Evolutionary conservation across 1,140 invertebrate genomes (phyloP), one percentile per base, ranked within the genome.

Genomic region (Harpegnathos saltator): DNA sequence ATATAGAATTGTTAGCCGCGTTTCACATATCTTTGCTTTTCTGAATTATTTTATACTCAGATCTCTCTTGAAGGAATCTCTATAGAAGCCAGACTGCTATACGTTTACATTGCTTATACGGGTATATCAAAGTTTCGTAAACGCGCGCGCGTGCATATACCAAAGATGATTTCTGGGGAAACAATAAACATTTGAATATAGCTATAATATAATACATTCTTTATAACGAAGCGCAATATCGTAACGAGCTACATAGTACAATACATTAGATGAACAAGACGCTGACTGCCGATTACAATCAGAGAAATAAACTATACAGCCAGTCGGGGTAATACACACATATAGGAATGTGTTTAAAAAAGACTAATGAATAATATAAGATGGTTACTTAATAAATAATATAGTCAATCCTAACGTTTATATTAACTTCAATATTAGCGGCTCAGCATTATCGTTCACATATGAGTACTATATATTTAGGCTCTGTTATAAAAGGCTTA

Each of bases 401-500:
- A 38, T 26, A 44, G 52, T 56, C 29, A 58, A 63, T 54, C 73
- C 56, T 75, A 73, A 26, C 66, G 65, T 78, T 65, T 88, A 84
- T 56, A 17, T 85, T 66, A 71, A 71, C 29, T 26, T 81, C 29
- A 56, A 83, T 82, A 68, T 88, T 77, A 74, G 50, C 82, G 87
- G 78, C 66, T 78, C 44, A n/a, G 72, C 15, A 63, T 52, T 80
- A 80, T 71, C 71, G 65, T 78, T 78, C 87, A 74, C 44, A 58
- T 62, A 88, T 66, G 71, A 85, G 62, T 84, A 33, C 29, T 80
- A 63, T 84, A 80, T 78, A 69, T 84, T 88, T 89, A 88, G 86
- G 87, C 86, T 85, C 86, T 83, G 82, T 88, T 29, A 59, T 83
- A 85, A 85, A 88, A 89, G 86, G 86, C 86, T 88, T n/a, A 50